Conservation (phyloP, 2,888 invertebrate genomes). For the Aspidiotus destructor region DNA sequence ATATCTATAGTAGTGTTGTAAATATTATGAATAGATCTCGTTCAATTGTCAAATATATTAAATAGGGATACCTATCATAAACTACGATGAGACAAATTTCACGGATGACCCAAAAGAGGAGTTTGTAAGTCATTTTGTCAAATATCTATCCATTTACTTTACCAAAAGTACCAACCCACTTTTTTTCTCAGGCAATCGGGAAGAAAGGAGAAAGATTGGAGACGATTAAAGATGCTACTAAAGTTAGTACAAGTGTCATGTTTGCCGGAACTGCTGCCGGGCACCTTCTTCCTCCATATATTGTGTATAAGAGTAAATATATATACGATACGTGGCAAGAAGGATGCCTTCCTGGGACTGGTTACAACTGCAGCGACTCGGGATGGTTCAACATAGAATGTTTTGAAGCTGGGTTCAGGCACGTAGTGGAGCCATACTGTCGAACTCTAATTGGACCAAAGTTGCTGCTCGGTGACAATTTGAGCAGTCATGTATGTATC, state of each 20-base stretch:
- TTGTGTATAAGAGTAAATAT: conserved; percentile 35
- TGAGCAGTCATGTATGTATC: conserved; percentile 35
- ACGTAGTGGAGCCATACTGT: conserved; percentile 30
- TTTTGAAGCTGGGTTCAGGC: conserved; percentile 34
- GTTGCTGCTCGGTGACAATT: conserved; percentile 25
- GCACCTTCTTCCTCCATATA: conserved; percentile 35
- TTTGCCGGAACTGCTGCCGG: conserved; percentile 35
- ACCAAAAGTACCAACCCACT: no score
- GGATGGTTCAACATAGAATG: conserved; percentile 38
- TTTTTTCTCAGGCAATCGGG: no score
- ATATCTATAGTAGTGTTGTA: no score
- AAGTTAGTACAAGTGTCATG: conserved; percentile 35
- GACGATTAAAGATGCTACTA: conserved; percentile 9
- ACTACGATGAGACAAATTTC: no score
- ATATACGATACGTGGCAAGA: conserved; percentile 35
- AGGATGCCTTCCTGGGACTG: conserved; percentile 23
- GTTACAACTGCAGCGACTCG: conserved; percentile 37
- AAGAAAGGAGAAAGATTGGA: no score
- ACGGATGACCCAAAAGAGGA: no score
- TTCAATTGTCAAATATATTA: no score
- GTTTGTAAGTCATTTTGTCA: no score
- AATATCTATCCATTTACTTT: no score
- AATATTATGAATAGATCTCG: no score
- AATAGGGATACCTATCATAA: no score
- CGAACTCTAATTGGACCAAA: conserved; percentile 33